phyloP scores from a whole-genome alignment of 2,797 vertebrate genomes.

The Strix occidentalis region DNA sequence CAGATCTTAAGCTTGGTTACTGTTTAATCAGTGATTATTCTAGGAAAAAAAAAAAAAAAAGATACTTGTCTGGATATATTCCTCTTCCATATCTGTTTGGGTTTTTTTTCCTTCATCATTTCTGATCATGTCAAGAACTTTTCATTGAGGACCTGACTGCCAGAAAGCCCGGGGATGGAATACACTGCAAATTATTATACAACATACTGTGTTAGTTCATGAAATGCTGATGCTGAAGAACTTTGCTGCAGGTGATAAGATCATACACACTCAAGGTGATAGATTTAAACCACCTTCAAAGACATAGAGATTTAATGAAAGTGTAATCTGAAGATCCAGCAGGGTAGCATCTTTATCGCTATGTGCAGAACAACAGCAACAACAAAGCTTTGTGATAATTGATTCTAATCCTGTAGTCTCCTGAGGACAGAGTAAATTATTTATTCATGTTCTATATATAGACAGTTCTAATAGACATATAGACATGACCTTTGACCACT shows the following conservation, averaged over 20 bases:
- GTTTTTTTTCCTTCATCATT: neutral
- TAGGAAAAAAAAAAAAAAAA: neutral
- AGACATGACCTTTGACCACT: neutral
- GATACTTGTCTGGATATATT: neutral
- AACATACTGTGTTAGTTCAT: neutral
- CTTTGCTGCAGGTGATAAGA: neutral
- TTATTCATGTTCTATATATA: neutral
- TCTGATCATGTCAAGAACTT: neutral
- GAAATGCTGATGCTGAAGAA: neutral
- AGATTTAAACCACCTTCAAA: neutral
- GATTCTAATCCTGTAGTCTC: neutral
- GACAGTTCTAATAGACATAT: neutral
- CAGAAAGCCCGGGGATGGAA: neutral
- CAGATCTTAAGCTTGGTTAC: neutral
- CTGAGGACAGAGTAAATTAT: neutral
- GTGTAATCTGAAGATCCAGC: neutral
- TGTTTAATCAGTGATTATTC: neutral
- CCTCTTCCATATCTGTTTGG: neutral
- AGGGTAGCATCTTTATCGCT: neutral
- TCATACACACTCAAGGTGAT: neutral
- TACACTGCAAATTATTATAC: neutral
- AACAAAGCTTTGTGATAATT: neutral
- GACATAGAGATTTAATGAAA: neutral
- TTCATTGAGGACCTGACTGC: neutral
- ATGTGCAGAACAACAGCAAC: neutral